Percentiles rank a stretch among this genome's conserved stretches.
phyloP scores from a whole-genome alignment of 2,797 vertebrate species.

The Protosalanx chinensis region DNA sequence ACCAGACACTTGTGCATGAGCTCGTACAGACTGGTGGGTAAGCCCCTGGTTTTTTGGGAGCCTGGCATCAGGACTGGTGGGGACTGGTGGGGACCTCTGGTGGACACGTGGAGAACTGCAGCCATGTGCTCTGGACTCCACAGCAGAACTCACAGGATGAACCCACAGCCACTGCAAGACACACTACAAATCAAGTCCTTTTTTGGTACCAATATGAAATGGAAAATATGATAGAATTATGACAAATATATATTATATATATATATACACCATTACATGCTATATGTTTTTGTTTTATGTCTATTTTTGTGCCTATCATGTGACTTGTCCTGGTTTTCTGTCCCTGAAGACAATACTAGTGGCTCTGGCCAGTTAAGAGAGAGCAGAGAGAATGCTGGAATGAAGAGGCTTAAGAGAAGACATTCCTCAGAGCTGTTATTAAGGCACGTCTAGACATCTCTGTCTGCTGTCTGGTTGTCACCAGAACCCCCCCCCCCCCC shows the following conservation, averaged over 20 bases:
- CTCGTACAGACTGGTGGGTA: conserved; percentile 33
- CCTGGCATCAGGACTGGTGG: not conserved
- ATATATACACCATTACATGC: conserved; percentile 48
- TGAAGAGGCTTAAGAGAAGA: conserved; percentile 18
- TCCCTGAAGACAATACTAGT: conserved; percentile 29
- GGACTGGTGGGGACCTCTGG: conserved; percentile 9
- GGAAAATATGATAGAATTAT: conserved; percentile 59
- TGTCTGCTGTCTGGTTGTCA: too few species aligned
- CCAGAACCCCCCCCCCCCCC: too few species aligned
- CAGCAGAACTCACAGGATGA: conserved; percentile 14
- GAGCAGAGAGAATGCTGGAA: not conserved
- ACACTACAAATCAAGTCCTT: conserved; percentile 52
- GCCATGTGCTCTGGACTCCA: conserved; percentile 2
- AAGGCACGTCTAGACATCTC: too few species aligned
- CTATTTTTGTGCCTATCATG: conserved; percentile 15
- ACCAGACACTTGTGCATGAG: not conserved
- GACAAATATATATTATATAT: conserved; percentile 43
- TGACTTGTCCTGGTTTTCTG: conserved; percentile 26
- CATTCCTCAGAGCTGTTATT: conserved; percentile 10
- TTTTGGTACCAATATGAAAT: conserved; percentile 58
- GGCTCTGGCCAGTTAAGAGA: conserved; percentile 21
- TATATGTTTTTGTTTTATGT: conserved; percentile 33
- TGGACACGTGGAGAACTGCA: conserved; percentile 25
- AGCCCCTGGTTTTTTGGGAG: conserved; percentile 37
- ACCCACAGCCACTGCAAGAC: conserved; percentile 9